These are phyloP conservation scores for Strongylocentrotus purpuratus DNA, from an alignment of 35 echinoderm and acorn worm genomes.

Conservation along the genomic window DNA sequence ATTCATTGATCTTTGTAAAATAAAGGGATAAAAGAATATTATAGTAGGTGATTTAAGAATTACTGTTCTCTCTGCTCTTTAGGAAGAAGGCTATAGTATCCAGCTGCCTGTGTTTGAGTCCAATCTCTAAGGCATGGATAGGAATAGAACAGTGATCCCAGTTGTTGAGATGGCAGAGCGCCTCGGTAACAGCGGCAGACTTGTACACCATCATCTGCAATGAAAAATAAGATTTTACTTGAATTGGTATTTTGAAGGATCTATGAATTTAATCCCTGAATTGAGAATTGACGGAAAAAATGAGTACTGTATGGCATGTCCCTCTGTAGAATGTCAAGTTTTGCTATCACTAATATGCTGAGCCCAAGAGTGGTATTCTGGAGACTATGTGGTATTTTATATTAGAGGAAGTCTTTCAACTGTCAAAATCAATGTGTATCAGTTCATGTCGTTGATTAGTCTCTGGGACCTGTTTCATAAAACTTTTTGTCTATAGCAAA, in stretches of 20 bases:
- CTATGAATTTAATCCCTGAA: background rate
- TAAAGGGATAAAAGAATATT: no score
- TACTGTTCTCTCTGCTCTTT: slow-evolving; percentile 93
- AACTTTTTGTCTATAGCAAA: no score
- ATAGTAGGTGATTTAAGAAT: background rate
- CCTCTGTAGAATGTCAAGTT: no score
- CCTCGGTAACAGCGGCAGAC: slow-evolving; percentile 82
- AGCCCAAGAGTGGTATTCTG: no score
- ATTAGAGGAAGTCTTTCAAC: no score
- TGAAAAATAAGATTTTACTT: background rate
- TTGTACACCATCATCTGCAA: slow-evolving; percentile 90
- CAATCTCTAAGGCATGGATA: slow-evolving; percentile 95
- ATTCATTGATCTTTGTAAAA: background rate
- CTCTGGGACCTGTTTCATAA: no score
- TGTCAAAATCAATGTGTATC: no score
- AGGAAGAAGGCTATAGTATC: slow-evolving; percentile 97
- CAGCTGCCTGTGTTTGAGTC: slow-evolving; percentile 88
- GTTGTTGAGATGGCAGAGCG: slow-evolving; percentile 75
- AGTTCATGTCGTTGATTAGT: no score
- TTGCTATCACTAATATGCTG: no score
- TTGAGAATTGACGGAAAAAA: no score
- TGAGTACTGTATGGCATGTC: no score
- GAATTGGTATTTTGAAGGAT: background rate
- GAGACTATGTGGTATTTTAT: no score
- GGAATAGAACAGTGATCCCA: slow-evolving; percentile 97